phyloP scores from a whole-genome alignment of 1,140 invertebrate species.

The Drosophila tsacasi region DNA sequence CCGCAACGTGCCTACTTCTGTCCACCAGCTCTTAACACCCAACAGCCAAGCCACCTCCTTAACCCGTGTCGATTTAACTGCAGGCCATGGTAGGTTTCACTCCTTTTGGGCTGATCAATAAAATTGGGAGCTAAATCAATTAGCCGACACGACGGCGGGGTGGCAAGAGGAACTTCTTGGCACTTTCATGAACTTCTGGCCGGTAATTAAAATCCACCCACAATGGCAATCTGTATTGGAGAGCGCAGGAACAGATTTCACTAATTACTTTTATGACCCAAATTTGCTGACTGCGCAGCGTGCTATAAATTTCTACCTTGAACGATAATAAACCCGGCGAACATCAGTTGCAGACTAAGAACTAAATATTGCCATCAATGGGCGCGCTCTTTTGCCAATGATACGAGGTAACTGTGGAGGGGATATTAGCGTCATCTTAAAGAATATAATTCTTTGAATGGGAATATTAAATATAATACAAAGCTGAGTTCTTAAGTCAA shows the following conservation, averaged over 20 bases:
- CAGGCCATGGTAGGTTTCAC: conserved; percentile 11
- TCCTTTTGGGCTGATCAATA: conserved; percentile 49
- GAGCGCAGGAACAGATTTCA: conserved; percentile 61
- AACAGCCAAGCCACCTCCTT: not conserved
- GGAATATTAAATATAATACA: not conserved
- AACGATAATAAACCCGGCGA: conserved; percentile 44
- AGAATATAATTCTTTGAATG: not conserved
- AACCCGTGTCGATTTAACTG: conserved; percentile 18
- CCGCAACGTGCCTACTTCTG: conserved; percentile 46
- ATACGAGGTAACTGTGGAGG: not conserved
- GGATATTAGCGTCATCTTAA: not conserved
- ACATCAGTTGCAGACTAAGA: conserved; percentile 54
- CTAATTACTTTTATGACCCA: conserved; percentile 83
- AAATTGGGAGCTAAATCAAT: conserved; percentile 60
- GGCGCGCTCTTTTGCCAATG: conserved; percentile 4
- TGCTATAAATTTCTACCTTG: conserved; percentile 72
- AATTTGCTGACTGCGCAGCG: conserved; percentile 68
- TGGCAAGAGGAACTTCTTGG: conserved; percentile 33
- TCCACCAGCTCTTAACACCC: conserved; percentile 10
- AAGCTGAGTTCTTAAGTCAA: not conserved
- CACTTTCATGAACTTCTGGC: conserved; percentile 59
- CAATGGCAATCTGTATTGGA: conserved; percentile 50
- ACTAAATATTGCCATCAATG: conserved; percentile 46
- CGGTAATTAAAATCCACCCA: conserved; percentile 57
- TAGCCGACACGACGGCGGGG: conserved; percentile 24